A percentile compares a stretch with the other conserved stretches of the same genome.
phyloP scores from a whole-genome alignment of 2,113 vertebrate species.

The western clawed frog (Xenopus tropicalis) region DNA sequence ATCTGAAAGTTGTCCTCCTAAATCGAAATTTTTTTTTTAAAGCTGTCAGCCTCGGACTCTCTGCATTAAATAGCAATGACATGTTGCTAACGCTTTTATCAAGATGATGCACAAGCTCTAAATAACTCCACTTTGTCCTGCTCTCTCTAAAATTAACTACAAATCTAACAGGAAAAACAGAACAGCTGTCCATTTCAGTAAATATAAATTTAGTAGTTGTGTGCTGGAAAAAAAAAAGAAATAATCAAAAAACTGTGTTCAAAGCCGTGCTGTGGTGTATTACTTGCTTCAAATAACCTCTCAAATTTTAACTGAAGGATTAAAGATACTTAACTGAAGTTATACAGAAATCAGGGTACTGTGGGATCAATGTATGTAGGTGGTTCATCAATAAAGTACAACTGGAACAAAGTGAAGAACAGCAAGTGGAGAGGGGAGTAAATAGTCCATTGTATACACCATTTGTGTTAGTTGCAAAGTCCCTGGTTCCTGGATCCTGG shows the following conservation, averaged over 20 bases:
- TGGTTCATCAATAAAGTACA: too few relatives aligned
- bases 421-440: too few relatives aligned
- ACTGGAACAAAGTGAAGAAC: too few relatives aligned
- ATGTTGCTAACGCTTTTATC: constrained; percentile 33
- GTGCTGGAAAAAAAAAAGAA: constrained; percentile 12
- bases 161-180: constrained; percentile 23
- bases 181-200: constrained; percentile 37
- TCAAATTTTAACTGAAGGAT: not conserved
- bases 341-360: too few relatives aligned
- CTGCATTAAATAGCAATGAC: constrained; percentile 29
- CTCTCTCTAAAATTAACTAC: constrained; percentile 42
- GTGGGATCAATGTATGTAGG: too few relatives aligned
- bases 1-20: constrained; percentile 23
- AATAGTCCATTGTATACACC: too few relatives aligned
- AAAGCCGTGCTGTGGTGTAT: constrained; percentile 14
- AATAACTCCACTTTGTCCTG: constrained; percentile 43
- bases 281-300: constrained; percentile 3
- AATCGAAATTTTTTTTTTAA: constrained; percentile 22
- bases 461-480: too few relatives aligned
- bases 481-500: too few relatives aligned
- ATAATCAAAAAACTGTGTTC: constrained; percentile 7
- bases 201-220: constrained; percentile 36
- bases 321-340: not conserved
- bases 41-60: constrained; percentile 4
- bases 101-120: constrained; percentile 30